These are phyloP conservation scores for Thaleichthys pacificus DNA, from an alignment of 2,797 vertebrate species.

Conservation along the genomic window DNA sequence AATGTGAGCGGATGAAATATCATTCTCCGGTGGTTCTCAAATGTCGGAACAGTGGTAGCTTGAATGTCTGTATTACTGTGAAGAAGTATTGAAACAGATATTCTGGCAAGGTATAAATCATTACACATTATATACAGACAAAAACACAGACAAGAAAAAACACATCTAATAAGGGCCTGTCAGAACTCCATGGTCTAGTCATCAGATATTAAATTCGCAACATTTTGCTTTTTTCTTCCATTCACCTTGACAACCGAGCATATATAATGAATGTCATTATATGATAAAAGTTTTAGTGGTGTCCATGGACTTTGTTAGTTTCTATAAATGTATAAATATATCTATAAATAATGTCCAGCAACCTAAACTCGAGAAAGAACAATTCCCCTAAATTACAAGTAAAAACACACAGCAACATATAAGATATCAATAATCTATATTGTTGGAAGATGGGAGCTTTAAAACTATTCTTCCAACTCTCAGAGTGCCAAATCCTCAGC, in stretches of 20 bases:
- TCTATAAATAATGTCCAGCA: constrained; percentile 45
- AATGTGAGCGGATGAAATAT: constrained; percentile 54
- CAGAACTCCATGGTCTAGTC: constrained; percentile 12
- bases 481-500: background rate
- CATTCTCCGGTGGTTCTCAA: constrained; percentile 57
- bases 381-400: constrained; percentile 28
- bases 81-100: no score
- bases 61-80: no score
- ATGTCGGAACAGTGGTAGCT: constrained; percentile 59
- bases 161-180: constrained; percentile 45
- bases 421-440: background rate
- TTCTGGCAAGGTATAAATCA: background rate
- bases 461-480: background rate
- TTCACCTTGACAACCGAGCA: background rate
- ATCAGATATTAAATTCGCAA: background rate
- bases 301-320: constrained; percentile 9
- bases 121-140: constrained; percentile 18
- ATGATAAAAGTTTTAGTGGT: constrained; percentile 1
- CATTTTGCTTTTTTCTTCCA: background rate
- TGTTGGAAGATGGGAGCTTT: background rate
- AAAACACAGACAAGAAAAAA: constrained; percentile 38
- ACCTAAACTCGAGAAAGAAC: constrained; percentile 24
- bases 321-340: no score
- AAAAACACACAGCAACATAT: background rate
- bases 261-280: background rate